These are phyloP conservation scores for Stylophora pistillata DNA, from an alignment of 64 coral and sea anemone species.

Conservation along the genomic window DNA sequence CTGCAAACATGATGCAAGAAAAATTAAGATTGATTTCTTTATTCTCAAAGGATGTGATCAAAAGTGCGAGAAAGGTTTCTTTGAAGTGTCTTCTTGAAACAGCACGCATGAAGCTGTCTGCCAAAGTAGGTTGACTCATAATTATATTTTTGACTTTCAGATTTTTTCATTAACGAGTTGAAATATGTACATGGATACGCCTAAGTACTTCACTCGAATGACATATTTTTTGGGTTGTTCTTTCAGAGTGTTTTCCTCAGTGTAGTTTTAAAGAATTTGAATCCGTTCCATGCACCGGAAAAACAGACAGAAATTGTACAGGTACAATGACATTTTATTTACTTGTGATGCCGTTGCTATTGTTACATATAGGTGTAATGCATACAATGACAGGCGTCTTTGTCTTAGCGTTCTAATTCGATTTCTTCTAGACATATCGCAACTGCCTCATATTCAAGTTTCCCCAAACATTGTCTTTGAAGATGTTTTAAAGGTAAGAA, in stretches of 20 bases:
- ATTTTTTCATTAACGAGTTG: no score
- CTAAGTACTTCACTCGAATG: no score
- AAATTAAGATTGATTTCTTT: no score
- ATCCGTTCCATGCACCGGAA: slow-evolving; percentile 66
- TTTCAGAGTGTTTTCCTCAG: slow-evolving; percentile 60
- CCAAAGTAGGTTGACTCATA: slow-evolving; percentile 44
- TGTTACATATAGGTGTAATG: no score
- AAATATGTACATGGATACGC: no score
- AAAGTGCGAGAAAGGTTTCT: slow-evolving; percentile 48
- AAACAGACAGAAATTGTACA: slow-evolving; percentile 68
- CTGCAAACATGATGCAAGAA: no score
- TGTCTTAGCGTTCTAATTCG: neutral
- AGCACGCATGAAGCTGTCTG: slow-evolving; percentile 62
- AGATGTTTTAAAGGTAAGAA: slow-evolving; percentile 73
- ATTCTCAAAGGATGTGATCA: slow-evolving; percentile 45
- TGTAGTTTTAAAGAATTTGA: slow-evolving; percentile 84
- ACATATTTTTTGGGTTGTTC: neutral
- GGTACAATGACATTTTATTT: slow-evolving; percentile 24
- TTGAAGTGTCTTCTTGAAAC: slow-evolving; percentile 59
- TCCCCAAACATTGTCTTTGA: slow-evolving; percentile 71
- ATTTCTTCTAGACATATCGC: slow-evolving; percentile 61
- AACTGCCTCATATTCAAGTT: slow-evolving; percentile 67
- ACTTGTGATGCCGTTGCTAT: neutral
- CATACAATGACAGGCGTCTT: no score
- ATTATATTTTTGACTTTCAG: no score